Conservation (phyloP, 1,140 invertebrate genomes). For the Drosophila punjabiensis region DNA sequence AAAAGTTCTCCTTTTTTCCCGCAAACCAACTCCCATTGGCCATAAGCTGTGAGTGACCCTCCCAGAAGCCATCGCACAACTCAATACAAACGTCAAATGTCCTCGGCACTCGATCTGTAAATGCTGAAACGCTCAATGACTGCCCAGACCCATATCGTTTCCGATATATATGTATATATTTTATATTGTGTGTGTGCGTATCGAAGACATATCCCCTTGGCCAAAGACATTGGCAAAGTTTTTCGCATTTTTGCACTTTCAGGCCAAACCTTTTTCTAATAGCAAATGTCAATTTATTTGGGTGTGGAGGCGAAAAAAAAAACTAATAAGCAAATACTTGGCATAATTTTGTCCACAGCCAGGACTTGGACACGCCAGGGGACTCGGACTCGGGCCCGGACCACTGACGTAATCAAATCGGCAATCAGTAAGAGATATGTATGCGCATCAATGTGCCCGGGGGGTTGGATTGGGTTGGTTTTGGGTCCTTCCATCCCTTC, state of each 20-base stretch:
- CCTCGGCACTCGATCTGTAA: conserved; percentile 29
- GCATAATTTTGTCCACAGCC: conserved; percentile 67
- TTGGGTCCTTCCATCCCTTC: not conserved
- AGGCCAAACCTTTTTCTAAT: conserved; percentile 79
- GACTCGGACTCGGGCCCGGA: conserved; percentile 44
- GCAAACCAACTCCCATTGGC: conserved; percentile 9
- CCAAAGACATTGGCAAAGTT: conserved; percentile 53
- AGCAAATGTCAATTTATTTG: conserved; percentile 74
- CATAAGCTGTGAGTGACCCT: conserved; percentile 19
- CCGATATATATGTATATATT: conserved; percentile 3
- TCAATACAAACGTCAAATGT: conserved; percentile 40
- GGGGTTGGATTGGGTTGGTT: conserved; percentile 35
- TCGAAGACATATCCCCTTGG: conserved; percentile 4
- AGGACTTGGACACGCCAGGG: conserved; percentile 62
- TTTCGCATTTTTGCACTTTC: conserved; percentile 73
- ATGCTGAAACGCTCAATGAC: conserved; percentile 46
- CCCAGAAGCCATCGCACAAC: conserved; percentile 41
- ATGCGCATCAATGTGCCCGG: conserved; percentile 69
- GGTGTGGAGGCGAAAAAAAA: conserved; percentile 35
- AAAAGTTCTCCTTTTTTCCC: not conserved
- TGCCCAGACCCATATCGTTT: conserved; percentile 35
- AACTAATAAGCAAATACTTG: conserved; percentile 81
- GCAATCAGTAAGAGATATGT: conserved; percentile 74
- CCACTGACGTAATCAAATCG: conserved; percentile 82
- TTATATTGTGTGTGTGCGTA: not conserved